Evolutionary conservation across 1,140 invertebrate genomes (phyloP).

Genomic region (Neotoxoptera formosana): DNA sequence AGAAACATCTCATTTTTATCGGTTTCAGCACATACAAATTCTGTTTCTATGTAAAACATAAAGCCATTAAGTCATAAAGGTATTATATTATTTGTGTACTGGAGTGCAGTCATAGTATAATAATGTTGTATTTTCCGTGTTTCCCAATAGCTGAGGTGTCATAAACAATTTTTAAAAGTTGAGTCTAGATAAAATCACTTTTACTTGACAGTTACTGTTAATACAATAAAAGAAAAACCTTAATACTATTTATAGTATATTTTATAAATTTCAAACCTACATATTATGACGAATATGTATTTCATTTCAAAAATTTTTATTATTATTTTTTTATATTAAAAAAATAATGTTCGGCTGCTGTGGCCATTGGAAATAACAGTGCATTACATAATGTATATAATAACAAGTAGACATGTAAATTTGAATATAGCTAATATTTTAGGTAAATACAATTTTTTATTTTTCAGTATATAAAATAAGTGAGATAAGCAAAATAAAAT

Average conservation of each 20-base stretch:
- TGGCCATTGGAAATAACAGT: no score
- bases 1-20: background rate
- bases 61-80: background rate
- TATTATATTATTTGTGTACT: background rate
- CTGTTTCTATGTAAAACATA: background rate
- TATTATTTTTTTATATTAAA: no score
- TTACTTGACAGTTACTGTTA: background rate
- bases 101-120: background rate
- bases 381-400: no score
- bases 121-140: background rate
- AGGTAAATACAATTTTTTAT: no score
- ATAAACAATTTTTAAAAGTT: background rate
- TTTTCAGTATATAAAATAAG: no score
- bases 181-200: background rate
- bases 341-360: no score
- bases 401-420: no score
- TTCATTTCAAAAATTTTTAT: no score
- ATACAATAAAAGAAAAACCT: background rate
- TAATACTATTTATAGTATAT: background rate
- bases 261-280: background rate
- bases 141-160: background rate
- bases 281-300: background rate
- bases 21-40: background rate
- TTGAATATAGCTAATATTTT: no score
- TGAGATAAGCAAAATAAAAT: no score